These are phyloP conservation scores for Ambastaia sidthimunki DNA, from an alignment of 2,797 vertebrate species.

Conservation along the genomic window DNA sequence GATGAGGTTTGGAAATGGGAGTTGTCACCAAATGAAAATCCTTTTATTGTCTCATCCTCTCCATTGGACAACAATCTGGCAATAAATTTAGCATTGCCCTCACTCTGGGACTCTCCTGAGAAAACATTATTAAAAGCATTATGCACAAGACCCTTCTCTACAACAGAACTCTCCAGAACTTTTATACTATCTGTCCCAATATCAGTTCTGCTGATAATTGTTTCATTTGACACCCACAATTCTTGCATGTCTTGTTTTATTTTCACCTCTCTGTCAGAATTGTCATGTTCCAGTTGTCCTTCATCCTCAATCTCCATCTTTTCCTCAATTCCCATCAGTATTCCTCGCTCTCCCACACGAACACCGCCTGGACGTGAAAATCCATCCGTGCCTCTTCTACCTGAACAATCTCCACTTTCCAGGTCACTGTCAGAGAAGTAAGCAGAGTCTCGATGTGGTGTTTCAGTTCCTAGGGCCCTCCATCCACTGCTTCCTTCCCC, in stretches of 20 bases:
- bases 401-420: conserved; percentile 75
- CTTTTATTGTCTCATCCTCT: conserved; percentile 73
- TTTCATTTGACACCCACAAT: conserved; percentile 42
- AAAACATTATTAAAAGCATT: conserved; percentile 48
- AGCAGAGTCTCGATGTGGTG: conserved; percentile 85
- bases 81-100: conserved; percentile 72
- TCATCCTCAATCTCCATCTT: conserved; percentile 78
- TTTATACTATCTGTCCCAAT: conserved; percentile 41
- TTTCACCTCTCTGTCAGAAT: conserved; percentile 57
- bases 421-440: conserved; percentile 88
- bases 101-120: conserved; percentile 62
- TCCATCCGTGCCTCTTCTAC: conserved; percentile 74
- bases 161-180: conserved; percentile 45
- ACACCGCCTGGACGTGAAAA: conserved; percentile 71
- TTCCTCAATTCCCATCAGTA: conserved; percentile 80
- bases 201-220: conserved; percentile 37
- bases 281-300: conserved; percentile 65
- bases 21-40: conserved; percentile 59
- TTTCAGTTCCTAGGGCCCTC: conserved; percentile 84
- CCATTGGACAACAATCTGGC: conserved; percentile 75
- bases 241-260: conserved; percentile 30
- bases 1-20: conserved; percentile 53
- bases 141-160: conserved; percentile 52
- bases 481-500: conserved; percentile 71
- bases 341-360: conserved; percentile 75